Evolutionary conservation across 2,113 vertebrate genomes (phyloP).

Genomic region (Psophia crepitans): DNA sequence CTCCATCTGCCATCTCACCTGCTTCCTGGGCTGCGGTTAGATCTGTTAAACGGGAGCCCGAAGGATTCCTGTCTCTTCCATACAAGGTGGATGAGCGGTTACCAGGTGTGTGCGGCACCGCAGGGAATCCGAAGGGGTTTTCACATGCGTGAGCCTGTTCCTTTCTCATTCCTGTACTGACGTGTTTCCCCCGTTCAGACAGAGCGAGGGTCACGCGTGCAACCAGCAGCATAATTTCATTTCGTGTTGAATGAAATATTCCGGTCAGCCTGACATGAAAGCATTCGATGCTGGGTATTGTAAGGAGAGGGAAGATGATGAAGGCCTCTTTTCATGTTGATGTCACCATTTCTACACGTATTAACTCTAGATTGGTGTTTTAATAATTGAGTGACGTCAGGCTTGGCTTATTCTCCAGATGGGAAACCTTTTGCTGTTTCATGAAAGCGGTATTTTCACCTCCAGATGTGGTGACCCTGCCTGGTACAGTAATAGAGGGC

Average conservation of each 20-base stretch:
- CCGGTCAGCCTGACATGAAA: neutral
- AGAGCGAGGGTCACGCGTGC: neutral
- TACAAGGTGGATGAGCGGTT: rapidly evolving
- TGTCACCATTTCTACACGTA: neutral
- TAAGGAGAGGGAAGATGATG: neutral
- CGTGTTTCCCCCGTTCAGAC: neutral
- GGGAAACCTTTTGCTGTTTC: neutral
- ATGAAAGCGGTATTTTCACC: neutral
- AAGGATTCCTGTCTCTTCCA: neutral
- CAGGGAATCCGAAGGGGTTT: neutral
- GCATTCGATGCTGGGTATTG: rapidly evolving
- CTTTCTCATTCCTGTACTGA: neutral
- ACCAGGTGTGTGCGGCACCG: neutral
- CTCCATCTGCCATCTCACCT: neutral
- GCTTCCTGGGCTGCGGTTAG: neutral
- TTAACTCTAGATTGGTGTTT: neutral
- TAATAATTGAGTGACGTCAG: neutral
- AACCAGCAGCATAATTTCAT: neutral
- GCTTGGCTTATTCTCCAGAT: neutral
- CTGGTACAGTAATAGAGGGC: neutral
- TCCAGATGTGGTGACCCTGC: neutral
- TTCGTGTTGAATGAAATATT: neutral
- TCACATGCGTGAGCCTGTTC: neutral
- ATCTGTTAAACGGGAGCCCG: neutral
- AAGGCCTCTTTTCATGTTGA: slow-evolving; percentile 1